Evolutionary conservation across 1,140 invertebrate species (phyloP).

Genomic region (Sitophilus oryzae): DNA sequence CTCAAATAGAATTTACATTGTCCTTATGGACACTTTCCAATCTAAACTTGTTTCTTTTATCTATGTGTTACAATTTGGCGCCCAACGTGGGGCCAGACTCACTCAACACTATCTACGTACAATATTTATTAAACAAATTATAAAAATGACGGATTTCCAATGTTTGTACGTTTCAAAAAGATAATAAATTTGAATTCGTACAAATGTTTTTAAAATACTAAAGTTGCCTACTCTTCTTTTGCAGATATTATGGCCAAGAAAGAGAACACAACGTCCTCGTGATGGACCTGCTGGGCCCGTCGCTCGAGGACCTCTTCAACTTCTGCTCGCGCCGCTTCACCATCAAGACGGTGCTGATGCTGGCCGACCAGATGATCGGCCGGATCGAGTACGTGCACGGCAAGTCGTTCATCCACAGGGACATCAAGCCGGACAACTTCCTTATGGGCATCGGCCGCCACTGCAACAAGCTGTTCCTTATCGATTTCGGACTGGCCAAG

Average conservation of each 20-base stretch:
- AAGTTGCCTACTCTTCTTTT: no score
- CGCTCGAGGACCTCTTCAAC: conserved; percentile 88
- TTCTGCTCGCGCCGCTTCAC: conserved; percentile 88
- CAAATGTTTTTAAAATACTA: no score
- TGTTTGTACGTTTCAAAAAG: no score
- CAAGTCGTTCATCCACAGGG: conserved; percentile 88
- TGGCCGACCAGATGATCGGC: conserved; percentile 82
- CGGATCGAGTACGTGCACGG: conserved; percentile 86
- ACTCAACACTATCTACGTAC: no score
- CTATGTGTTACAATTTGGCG: no score
- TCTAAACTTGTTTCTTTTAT: no score
- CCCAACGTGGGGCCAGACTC: no score
- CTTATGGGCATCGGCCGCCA: conserved; percentile 91
- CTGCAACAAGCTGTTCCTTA: conserved; percentile 85
- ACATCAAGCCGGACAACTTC: conserved; percentile 93
- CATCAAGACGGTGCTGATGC: conserved; percentile 89
- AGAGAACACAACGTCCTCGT: conserved; percentile 85
- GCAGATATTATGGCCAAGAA: conserved; percentile 66
- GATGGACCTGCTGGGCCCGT: conserved; percentile 87
- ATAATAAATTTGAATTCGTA: no score
- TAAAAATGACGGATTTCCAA: no score
- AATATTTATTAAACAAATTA: no score
- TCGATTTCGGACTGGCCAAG: conserved; percentile 92
- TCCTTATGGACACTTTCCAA: no score
- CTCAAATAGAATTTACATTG: no score